phyloP scores from a whole-genome alignment of 2,888 invertebrate species.

The Sericinus montela region DNA sequence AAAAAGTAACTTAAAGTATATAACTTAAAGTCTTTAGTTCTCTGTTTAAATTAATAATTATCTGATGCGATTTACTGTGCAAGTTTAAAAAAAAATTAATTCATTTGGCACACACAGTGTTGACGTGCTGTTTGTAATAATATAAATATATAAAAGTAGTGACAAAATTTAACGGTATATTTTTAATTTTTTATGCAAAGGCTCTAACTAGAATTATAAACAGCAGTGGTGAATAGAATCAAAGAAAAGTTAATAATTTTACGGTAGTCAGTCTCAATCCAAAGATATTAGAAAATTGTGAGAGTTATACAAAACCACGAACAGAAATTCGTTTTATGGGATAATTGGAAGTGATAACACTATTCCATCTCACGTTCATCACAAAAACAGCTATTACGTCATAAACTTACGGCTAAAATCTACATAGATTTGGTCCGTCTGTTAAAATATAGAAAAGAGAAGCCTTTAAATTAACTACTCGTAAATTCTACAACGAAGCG shows the following conservation, averaged over 20 bases:
- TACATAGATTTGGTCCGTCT: slow-evolving; percentile 69
- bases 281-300: slow-evolving; percentile 41
- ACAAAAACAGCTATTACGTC: slow-evolving; percentile 35
- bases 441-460: slow-evolving; percentile 49
- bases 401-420: slow-evolving; percentile 58
- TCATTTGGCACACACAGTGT: slow-evolving; percentile 30
- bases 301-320: slow-evolving; percentile 23
- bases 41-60: neutral
- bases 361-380: slow-evolving; percentile 34
- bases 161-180: no score
- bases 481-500: slow-evolving; percentile 28
- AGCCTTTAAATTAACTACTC: slow-evolving; percentile 33
- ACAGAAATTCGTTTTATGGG: slow-evolving; percentile 7
- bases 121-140: neutral
- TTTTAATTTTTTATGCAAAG: no score
- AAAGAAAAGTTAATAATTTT: slow-evolving; percentile 43
- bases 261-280: slow-evolving; percentile 71
- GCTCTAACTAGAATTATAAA: no score
- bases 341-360: slow-evolving; percentile 11
- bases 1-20: neutral
- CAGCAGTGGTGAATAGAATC: no score
- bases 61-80: neutral
- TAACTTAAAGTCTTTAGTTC: neutral
- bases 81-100: neutral
- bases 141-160: neutral